phyloP scores from a whole-genome alignment of 2,888 invertebrate species.

The Chaetogeoica ovagalla region DNA sequence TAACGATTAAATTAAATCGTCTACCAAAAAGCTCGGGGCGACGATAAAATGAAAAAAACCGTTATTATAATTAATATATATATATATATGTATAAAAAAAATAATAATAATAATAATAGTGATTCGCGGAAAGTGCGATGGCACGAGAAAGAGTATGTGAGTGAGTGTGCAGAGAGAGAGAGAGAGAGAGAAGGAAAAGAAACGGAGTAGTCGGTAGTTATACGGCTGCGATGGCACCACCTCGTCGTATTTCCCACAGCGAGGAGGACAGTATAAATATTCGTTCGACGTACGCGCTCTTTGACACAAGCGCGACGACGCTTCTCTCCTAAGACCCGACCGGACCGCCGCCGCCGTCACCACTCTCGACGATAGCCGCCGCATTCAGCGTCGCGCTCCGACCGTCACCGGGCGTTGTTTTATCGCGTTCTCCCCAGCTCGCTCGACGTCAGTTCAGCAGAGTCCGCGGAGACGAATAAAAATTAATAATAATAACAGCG shows the following conservation, averaged over 20 bases:
- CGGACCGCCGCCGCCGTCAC: conserved; percentile 24
- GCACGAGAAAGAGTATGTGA: too few relatives aligned
- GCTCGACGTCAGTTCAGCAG: not conserved
- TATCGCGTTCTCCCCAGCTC: too few relatives aligned
- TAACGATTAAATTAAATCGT: too few relatives aligned
- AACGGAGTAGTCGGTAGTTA: conserved; percentile 5
- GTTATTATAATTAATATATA: too few relatives aligned
- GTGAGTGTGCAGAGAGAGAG: not conserved
- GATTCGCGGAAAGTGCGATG: too few relatives aligned
- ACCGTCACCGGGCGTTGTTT: conserved; percentile 14
- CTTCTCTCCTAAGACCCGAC: conserved; percentile 21
- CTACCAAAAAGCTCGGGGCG: too few relatives aligned
- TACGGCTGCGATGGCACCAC: conserved; percentile 1
- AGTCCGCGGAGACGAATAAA: not conserved
- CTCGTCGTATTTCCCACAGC: not conserved
- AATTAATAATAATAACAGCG: not conserved
- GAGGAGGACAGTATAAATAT: not conserved
- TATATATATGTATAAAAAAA: too few relatives aligned
- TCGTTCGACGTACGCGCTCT: conserved; percentile 28
- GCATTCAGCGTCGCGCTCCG: conserved; percentile 28
- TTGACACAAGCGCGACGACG: conserved; percentile 12
- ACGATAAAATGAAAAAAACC: too few relatives aligned
- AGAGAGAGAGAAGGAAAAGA: not conserved
- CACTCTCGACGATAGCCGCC: not conserved
- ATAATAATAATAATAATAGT: too few relatives aligned